These are phyloP conservation scores for Pogoniulus pusillus DNA, from an alignment of 2,797 vertebrate genomes.

Conservation along the genomic window DNA sequence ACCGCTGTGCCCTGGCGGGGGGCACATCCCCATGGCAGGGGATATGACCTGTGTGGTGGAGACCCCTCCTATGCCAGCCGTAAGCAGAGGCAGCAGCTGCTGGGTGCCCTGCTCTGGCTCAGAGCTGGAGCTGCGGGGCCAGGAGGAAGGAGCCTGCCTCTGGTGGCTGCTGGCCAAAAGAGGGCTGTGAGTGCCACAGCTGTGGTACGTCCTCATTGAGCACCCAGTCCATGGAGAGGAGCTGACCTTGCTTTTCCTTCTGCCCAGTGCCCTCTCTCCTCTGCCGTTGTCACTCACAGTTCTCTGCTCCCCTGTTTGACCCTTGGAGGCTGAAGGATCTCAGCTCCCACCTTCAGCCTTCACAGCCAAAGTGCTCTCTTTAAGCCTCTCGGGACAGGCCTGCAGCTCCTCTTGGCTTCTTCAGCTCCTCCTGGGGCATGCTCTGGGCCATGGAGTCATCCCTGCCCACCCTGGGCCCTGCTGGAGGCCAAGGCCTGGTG, in stretches of 20 bases:
- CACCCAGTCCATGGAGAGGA: background rate
- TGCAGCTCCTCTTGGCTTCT: background rate
- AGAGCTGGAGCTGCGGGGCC: background rate
- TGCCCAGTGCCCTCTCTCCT: background rate
- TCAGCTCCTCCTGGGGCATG: background rate
- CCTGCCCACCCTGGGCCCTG: background rate
- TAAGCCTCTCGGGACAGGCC: background rate
- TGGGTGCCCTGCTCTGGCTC: background rate
- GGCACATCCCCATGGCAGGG: accelerated
- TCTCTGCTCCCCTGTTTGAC: background rate
- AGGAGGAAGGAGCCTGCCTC: background rate
- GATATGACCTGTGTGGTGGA: accelerated
- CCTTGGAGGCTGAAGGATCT: background rate
- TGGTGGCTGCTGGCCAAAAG: background rate
- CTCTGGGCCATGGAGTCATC: background rate
- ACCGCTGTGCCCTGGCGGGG: background rate
- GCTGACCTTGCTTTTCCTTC: background rate
- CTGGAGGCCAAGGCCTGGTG: background rate
- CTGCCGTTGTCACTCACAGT: background rate
- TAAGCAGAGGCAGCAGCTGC: background rate
- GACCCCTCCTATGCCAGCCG: background rate
- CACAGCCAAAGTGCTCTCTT: background rate
- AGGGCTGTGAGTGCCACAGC: background rate
- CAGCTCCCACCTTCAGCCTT: background rate
- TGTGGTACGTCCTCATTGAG: background rate